Conservation (phyloP, 2,797 vertebrate genomes). For the Amblyopsis hoosieri region DNA sequence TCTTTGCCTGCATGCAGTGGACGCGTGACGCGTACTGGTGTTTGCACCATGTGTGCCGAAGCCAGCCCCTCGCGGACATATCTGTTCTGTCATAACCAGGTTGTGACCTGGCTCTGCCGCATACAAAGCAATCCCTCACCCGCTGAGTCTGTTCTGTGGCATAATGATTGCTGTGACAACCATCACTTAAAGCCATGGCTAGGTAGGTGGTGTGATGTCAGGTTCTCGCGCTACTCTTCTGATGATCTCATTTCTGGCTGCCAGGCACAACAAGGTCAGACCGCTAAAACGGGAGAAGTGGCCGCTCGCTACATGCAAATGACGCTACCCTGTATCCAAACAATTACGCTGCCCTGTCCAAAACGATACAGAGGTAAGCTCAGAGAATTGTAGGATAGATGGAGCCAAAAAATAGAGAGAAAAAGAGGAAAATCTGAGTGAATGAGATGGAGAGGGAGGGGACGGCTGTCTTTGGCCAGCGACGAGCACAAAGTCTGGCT, state of each 20-base stretch:
- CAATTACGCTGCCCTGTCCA: conserved; percentile 66
- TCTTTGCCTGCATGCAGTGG: conserved; percentile 41
- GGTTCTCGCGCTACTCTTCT: conserved; percentile 72
- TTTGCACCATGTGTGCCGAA: conserved; percentile 59
- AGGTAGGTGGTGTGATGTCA: conserved; percentile 77
- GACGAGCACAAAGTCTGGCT: conserved; percentile 60
- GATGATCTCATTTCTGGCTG: conserved; percentile 81
- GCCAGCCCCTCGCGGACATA: conserved; percentile 52
- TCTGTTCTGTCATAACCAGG: conserved; percentile 74
- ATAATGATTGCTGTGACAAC: conserved; percentile 85
- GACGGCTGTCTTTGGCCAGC: conserved; percentile 61
- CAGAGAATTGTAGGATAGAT: conserved; percentile 45
- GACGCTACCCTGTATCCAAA: conserved; percentile 65
- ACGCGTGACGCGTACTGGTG: conserved; percentile 48
- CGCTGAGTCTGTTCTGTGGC: conserved; percentile 73
- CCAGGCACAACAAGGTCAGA: conserved; percentile 78
- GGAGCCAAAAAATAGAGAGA: conserved; percentile 15
- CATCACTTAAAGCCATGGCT: conserved; percentile 74
- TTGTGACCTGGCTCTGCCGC: conserved; percentile 73
- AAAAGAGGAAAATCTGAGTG: conserved; percentile 45
- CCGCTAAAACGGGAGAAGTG: conserved; percentile 75
- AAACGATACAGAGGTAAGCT: conserved; percentile 52
- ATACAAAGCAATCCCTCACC: conserved; percentile 78
- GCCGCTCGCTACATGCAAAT: conserved; percentile 73
- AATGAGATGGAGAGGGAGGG: conserved; percentile 58